Evolutionary conservation across 2,113 vertebrate genomes (phyloP).

Genomic region (Thinocorus orbignyianus): DNA sequence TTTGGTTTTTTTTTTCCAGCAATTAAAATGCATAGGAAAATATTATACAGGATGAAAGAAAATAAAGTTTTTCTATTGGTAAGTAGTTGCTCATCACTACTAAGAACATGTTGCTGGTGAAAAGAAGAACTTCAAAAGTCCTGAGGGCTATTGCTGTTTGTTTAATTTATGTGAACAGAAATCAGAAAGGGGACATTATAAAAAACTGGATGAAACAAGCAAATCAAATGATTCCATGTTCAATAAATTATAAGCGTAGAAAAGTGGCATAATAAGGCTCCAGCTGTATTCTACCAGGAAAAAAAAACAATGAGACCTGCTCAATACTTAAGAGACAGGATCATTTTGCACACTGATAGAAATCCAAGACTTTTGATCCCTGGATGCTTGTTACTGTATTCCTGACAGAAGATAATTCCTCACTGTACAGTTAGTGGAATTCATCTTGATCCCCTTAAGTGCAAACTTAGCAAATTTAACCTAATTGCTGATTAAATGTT

Average conservation of each 20-base stretch:
- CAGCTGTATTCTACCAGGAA: not conserved
- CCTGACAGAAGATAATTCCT: not conserved
- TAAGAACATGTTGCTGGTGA: not conserved
- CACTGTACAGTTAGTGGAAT: not conserved
- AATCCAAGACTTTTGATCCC: not conserved
- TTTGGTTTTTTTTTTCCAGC: not conserved
- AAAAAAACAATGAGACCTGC: not conserved
- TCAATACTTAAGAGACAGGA: not conserved
- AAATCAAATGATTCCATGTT: not conserved
- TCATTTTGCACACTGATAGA: not conserved
- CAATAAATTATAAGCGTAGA: not conserved
- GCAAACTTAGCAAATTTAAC: not conserved
- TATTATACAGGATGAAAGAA: not conserved
- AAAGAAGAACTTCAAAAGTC: not conserved
- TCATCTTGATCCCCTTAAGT: not conserved
- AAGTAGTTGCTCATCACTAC: not conserved
- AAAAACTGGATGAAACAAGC: not conserved
- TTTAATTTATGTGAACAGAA: not conserved
- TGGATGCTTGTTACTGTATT: not conserved
- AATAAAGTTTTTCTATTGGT: not conserved
- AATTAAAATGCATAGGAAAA: not conserved
- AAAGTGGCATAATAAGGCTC: not conserved
- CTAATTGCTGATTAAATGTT: not conserved
- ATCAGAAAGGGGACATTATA: accelerated
- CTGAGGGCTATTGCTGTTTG: not conserved